These are phyloP conservation scores for Tenrec ecaudatus DNA, from an alignment of 2,113 vertebrate genomes.

Conservation along the genomic window DNA sequence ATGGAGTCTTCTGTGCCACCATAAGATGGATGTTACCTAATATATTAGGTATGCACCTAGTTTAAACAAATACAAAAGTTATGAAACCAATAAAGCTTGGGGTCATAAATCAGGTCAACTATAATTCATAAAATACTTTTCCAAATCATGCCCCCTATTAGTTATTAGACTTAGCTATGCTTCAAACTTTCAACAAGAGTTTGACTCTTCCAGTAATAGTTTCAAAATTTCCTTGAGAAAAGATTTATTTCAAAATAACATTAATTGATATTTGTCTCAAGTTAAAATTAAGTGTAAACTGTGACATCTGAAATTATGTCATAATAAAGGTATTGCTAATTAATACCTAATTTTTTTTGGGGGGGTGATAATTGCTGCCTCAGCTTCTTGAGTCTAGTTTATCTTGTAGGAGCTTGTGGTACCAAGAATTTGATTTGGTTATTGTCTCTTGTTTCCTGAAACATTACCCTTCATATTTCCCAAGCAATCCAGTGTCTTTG, in stretches of 20 bases:
- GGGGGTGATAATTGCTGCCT: background rate
- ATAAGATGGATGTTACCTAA: conserved; percentile 23
- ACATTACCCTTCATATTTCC: background rate
- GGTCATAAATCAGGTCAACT: conserved; percentile 56
- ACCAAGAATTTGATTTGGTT: background rate
- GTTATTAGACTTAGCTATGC: conserved; percentile 43
- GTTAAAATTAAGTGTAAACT: background rate
- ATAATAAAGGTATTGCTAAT: background rate
- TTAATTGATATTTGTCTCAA: background rate
- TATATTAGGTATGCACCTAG: conserved; percentile 19
- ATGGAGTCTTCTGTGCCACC: conserved; percentile 60
- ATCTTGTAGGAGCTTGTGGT: background rate
- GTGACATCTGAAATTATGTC: background rate
- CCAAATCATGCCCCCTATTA: conserved; percentile 20
- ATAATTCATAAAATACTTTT: conserved; percentile 13
- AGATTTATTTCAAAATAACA: background rate
- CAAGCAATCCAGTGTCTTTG: background rate
- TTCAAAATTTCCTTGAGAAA: background rate
- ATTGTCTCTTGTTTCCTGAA: background rate
- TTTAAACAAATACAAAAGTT: conserved; percentile 44
- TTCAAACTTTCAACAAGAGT: conserved; percentile 18
- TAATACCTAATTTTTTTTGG: background rate
- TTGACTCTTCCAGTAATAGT: background rate
- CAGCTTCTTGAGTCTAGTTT: background rate
- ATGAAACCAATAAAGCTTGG: conserved; percentile 23